A percentile compares a stretch with the other conserved stretches of the same genome.
Conservation (phyloP, 1,140 invertebrate species). For the Philaenus spumarius region DNA sequence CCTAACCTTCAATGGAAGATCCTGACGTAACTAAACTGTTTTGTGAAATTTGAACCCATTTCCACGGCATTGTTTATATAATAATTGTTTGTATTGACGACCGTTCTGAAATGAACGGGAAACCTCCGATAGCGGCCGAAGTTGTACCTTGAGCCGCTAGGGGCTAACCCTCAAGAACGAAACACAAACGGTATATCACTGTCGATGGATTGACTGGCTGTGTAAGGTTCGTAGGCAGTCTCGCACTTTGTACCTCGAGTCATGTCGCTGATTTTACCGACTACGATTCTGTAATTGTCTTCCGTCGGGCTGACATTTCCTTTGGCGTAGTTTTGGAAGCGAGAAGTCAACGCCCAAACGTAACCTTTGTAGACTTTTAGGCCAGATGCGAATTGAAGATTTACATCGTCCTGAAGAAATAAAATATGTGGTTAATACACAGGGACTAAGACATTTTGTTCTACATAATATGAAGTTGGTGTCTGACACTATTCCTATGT, state of each 20-base stretch:
- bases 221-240: neutral
- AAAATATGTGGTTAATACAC: neutral
- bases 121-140: neutral
- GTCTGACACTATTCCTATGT: too few species aligned
- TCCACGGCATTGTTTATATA: neutral
- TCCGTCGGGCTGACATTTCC: neutral
- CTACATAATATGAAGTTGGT: too few species aligned
- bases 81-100: neutral
- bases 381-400: conserved; percentile 28
- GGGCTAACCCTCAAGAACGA: neutral
- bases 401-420: conserved; percentile 25
- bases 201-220: neutral
- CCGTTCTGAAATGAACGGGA: neutral
- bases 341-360: conserved; percentile 22
- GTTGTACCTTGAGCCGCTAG: neutral
- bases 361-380: conserved; percentile 25
- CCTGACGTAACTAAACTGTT: neutral
- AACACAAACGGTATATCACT: neutral
- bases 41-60: neutral
- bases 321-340: conserved; percentile 24
- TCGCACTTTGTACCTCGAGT: conserved; percentile 15
- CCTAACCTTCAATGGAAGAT: neutral
- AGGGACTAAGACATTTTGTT: too few species aligned
- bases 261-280: conserved; percentile 19
- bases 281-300: conserved; percentile 26